A percentile compares a stretch with the other conserved stretches of the same genome.
These are phyloP conservation scores for Vireo griseus DNA, from an alignment of 2,797 vertebrate species.

Conservation along the genomic window DNA sequence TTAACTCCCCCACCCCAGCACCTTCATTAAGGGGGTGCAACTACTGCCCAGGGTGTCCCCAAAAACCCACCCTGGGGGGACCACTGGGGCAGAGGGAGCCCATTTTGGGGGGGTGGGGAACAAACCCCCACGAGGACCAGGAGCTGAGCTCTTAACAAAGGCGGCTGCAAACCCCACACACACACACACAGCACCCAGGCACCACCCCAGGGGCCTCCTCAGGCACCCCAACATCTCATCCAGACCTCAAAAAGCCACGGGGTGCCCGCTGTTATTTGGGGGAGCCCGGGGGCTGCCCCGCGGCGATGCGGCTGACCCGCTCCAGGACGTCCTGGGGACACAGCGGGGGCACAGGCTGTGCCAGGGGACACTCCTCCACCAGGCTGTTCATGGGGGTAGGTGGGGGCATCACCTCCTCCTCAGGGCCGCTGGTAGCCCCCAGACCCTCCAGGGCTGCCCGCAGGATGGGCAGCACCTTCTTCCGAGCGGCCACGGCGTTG, in stretches of 20 bases:
- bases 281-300: conserved; percentile 2
- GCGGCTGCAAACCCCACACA: accelerated
- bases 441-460: conserved; percentile 32
- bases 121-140: accelerated
- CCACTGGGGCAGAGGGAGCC: accelerated
- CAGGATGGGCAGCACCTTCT: conserved; percentile 88
- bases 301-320: conserved; percentile 81
- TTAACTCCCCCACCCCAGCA: not conserved
- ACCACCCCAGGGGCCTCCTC: accelerated
- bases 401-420: conserved; percentile 76
- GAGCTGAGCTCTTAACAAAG: not conserved
- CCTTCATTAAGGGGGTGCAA: not conserved
- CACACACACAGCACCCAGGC: accelerated
- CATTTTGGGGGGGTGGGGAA: accelerated
- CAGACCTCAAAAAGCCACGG: accelerated
- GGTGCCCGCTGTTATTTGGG: conserved; percentile 56
- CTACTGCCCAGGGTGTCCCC: accelerated
- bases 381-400: conserved; percentile 95
- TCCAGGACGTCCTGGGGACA: conserved; percentile 83
- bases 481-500: conserved; percentile 81
- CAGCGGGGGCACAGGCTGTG: conserved; percentile 81
- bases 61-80: not conserved
- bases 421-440: not conserved
- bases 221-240: not conserved
- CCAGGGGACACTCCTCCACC: conserved; percentile 91